Percentiles rank a stretch among this genome's conserved stretches.
Evolutionary conservation across 2,888 invertebrate genomes (phyloP).

Genomic region (Orthosia incerta): DNA sequence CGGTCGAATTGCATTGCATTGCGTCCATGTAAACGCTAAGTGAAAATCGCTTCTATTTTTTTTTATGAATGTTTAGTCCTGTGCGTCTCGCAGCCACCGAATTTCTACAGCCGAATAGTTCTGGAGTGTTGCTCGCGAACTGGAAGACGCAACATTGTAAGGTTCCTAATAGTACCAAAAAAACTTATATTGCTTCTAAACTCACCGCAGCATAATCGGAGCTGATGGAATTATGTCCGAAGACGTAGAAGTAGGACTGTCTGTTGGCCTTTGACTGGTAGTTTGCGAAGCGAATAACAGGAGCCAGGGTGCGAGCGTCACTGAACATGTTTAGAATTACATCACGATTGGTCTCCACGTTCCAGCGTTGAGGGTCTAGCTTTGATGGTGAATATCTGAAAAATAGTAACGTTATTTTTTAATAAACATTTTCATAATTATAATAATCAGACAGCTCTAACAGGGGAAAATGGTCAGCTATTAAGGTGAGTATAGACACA

Average conservation of each 20-base stretch:
- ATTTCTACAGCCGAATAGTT: too few species aligned
- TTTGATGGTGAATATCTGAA: slow-evolving; percentile 91
- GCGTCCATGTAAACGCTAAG: too few species aligned
- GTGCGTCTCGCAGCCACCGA: too few species aligned
- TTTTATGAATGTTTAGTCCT: too few species aligned
- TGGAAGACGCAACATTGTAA: too few species aligned
- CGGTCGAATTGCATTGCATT: too few species aligned
- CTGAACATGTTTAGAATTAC: slow-evolving; percentile 96
- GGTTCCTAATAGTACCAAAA: too few species aligned
- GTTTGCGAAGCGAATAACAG: slow-evolving; percentile 94
- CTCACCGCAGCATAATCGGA: slow-evolving; percentile 94
- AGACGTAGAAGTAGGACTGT: slow-evolving; percentile 96
- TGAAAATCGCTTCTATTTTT: background rate
- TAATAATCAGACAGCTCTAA: background rate
- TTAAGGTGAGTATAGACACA: too few species aligned
- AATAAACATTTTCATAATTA: too few species aligned
- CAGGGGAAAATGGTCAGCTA: too few species aligned
- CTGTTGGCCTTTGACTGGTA: slow-evolving; percentile 94
- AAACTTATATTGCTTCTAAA: slow-evolving; percentile 71
- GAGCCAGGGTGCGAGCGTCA: slow-evolving; percentile 96
- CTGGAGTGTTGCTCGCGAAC: too few species aligned
- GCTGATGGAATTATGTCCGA: slow-evolving; percentile 95
- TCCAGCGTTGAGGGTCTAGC: slow-evolving; percentile 90
- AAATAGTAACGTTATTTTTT: slow-evolving; percentile 4
- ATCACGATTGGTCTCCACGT: slow-evolving; percentile 93